Percentiles rank a stretch among this genome's conserved stretches.
Conservation (phyloP, 2,888 invertebrate genomes). For the Drosophila meridiana region DNA sequence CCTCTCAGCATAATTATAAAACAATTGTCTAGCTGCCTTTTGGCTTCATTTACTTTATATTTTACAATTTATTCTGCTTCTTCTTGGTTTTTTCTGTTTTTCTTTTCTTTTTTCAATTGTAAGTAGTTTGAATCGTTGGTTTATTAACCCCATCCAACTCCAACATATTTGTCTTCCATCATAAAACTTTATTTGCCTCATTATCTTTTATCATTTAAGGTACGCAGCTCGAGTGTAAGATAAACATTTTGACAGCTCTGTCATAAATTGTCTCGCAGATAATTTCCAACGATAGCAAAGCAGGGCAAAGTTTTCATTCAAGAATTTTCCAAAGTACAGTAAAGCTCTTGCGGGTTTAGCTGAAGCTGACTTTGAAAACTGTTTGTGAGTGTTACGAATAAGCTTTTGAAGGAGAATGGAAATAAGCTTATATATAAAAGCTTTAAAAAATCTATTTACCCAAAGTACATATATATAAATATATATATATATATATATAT, state of each 20-base stretch:
- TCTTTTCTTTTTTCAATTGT: background rate
- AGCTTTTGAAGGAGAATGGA: no score
- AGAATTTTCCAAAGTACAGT: constrained; percentile 13
- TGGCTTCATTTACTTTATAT: constrained; percentile 6
- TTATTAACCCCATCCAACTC: constrained; percentile 37
- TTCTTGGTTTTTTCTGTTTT: background rate
- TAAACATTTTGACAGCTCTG: constrained; percentile 75
- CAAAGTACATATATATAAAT: no score
- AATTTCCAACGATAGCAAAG: constrained; percentile 20
- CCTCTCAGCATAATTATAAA: constrained; percentile 64
- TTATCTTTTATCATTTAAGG: constrained; percentile 61
- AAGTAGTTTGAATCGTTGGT: constrained; percentile 27
- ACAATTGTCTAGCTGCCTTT: constrained; percentile 67
- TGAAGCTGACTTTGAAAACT: constrained; percentile 10
- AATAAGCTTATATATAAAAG: background rate
- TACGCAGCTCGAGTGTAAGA: constrained; percentile 68
- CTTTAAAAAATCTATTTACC: background rate
- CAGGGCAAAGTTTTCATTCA: constrained; percentile 16
- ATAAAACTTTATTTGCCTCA: constrained; percentile 66
- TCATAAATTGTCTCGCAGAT: constrained; percentile 61
- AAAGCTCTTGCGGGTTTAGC: background rate
- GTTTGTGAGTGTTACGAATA: background rate
- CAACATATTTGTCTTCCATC: constrained; percentile 30
- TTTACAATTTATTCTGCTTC: constrained; percentile 8
- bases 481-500: no score